Evolutionary conservation across 1,140 invertebrate genomes (phyloP).

Genomic region (Glomeris maerens): DNA sequence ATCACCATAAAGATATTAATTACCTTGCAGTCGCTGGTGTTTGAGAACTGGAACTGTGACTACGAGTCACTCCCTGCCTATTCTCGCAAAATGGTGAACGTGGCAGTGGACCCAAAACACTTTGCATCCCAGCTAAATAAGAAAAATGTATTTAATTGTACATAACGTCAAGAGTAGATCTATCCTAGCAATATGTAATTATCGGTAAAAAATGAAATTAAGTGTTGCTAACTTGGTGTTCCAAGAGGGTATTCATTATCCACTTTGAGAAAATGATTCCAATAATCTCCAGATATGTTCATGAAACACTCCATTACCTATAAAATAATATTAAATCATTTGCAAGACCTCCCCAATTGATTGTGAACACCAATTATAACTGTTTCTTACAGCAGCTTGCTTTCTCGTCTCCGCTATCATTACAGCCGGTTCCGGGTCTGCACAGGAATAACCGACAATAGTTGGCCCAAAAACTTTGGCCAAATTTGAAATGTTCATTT

Average conservation of each 20-base stretch:
- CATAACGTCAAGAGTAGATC: no score
- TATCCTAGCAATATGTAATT: no score
- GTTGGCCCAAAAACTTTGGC: slow-evolving; percentile 72
- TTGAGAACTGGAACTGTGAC: no score
- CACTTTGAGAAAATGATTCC: neutral
- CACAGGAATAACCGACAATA: slow-evolving; percentile 59
- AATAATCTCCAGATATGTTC: neutral
- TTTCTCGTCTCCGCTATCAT: slow-evolving; percentile 46
- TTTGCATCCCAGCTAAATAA: no score
- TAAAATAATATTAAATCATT: neutral
- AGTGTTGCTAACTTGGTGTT: neutral
- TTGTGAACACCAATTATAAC: neutral
- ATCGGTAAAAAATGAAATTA: neutral
- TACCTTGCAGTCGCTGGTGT: no score
- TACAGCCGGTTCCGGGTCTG: slow-evolving; percentile 44
- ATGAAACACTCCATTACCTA: neutral
- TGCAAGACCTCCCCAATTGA: neutral
- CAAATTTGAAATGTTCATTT: slow-evolving; percentile 63
- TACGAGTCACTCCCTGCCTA: no score
- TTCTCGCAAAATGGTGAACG: neutral
- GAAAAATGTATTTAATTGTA: no score
- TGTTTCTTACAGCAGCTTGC: slow-evolving; percentile 27
- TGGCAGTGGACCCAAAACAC: neutral
- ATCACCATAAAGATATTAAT: no score
- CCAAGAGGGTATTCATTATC: neutral